These are phyloP conservation scores for Tenthredo scrophulariae DNA, from an alignment of 2,888 invertebrate genomes.

Conservation along the genomic window DNA sequence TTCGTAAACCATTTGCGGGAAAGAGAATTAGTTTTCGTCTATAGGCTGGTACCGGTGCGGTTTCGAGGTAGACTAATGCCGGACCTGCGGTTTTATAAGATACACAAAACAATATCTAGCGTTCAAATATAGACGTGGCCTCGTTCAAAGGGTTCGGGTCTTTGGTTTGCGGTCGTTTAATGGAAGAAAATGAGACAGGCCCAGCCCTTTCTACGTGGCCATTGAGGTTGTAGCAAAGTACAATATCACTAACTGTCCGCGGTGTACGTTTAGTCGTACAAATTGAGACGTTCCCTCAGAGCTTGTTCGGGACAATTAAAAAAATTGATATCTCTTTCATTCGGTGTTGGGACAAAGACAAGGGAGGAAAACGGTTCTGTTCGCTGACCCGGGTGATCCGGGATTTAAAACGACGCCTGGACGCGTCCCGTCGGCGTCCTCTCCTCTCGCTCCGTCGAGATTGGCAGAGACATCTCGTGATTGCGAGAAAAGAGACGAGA, in stretches of 20 bases:
- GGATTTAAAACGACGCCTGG: constrained; percentile 51
- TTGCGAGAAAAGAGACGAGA: constrained; percentile 34
- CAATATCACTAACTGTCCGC: constrained; percentile 38
- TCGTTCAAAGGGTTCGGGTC: constrained; percentile 54
- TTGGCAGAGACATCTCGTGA: constrained; percentile 51
- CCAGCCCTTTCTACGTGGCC: constrained; percentile 32
- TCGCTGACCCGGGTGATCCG: constrained; percentile 52
- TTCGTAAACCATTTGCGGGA: constrained; percentile 38
- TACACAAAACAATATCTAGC: constrained; percentile 72
- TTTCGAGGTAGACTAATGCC: constrained; percentile 71
- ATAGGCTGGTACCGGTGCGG: constrained; percentile 60
- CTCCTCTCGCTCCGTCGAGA: constrained; percentile 58
- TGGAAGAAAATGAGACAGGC: constrained; percentile 35
- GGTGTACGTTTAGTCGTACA: constrained; percentile 23
- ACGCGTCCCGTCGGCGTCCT: constrained; percentile 58
- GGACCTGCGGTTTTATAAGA: constrained; percentile 70
- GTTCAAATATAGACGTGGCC: constrained; percentile 63
- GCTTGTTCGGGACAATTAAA: constrained; percentile 41
- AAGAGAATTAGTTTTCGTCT: constrained; percentile 47
- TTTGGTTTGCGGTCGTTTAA: constrained; percentile 55
- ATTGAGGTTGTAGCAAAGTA: constrained; percentile 42
- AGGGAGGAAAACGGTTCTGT: constrained; percentile 49
- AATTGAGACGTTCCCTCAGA: constrained; percentile 34
- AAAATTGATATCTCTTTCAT: constrained; percentile 51
- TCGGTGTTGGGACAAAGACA: constrained; percentile 20